These are phyloP conservation scores for Tapirus terrestris DNA, from an alignment of 2,113 vertebrate genomes.

Conservation along the genomic window DNA sequence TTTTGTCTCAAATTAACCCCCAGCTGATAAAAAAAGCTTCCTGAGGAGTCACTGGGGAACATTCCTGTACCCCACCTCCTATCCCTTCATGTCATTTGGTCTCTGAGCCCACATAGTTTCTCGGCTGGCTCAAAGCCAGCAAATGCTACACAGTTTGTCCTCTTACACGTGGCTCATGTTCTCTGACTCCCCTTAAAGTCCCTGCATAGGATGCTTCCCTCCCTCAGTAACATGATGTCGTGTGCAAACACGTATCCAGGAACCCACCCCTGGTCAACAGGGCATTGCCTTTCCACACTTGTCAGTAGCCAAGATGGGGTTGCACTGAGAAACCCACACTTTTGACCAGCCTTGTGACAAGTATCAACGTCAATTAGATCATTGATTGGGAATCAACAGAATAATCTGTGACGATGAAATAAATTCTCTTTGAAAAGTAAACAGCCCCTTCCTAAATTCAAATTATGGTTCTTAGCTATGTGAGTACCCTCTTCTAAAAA, in stretches of 20 bases:
- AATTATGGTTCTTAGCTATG: not conserved
- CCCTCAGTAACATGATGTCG: rapidly evolving
- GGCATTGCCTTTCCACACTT: not conserved
- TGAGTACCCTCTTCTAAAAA: not conserved
- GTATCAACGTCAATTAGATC: not conserved
- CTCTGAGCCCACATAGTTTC: not conserved
- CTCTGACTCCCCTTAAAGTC: not conserved
- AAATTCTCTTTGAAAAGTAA: not conserved
- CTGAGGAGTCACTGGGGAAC: not conserved
- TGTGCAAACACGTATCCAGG: not conserved
- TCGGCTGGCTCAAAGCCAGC: not conserved
- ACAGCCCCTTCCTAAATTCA: not conserved
- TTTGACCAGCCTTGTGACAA: not conserved
- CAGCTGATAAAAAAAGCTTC: constrained; percentile 75
- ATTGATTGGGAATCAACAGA: not conserved
- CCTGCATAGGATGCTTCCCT: not conserved
- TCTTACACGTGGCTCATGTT: not conserved
- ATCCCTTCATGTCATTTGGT: not conserved
- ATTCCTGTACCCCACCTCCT: not conserved
- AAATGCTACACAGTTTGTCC: not conserved
- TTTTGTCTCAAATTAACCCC: constrained; percentile 82
- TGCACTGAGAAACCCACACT: not conserved
- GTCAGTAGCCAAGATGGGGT: not conserved
- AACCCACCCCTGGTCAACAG: not conserved
- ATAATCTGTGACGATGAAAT: not conserved